phyloP scores from a whole-genome alignment of 2,797 vertebrate genomes.

The Mormyrops attenuatus region DNA sequence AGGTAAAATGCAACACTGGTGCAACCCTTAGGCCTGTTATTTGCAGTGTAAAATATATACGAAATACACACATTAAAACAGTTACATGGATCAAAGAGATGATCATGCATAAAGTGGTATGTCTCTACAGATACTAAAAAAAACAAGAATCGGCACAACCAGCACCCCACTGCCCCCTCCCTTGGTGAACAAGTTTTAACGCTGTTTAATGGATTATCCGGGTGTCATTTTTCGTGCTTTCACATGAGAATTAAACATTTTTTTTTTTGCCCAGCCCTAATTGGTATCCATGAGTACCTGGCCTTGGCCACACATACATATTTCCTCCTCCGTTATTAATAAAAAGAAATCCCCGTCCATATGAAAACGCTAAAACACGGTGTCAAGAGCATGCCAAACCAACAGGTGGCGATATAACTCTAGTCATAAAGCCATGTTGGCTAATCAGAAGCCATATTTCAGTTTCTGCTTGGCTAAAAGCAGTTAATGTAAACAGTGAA shows the following conservation, averaged over 20 bases:
- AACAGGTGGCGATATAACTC: background rate
- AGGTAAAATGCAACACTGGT: background rate
- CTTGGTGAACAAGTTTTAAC: background rate
- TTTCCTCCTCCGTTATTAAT: background rate
- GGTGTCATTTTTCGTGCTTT: background rate
- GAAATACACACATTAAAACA: background rate
- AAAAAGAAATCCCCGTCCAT: background rate
- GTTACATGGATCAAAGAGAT: background rate
- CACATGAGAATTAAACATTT: background rate
- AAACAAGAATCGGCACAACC: background rate
- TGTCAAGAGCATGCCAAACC: background rate
- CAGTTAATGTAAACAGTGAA: background rate
- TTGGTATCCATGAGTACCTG: background rate
- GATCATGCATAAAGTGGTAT: background rate
- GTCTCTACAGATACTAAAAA: background rate
- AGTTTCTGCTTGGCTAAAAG: background rate
- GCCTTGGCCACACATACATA: background rate
- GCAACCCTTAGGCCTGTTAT: background rate
- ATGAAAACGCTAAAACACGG: background rate
- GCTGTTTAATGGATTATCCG: background rate
- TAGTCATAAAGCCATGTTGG: background rate
- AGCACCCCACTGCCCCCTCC: background rate
- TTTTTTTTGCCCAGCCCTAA: background rate
- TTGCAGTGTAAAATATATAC: background rate
- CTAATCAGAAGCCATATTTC: background rate